phyloP scores from a whole-genome alignment of 2,888 invertebrate genomes.

The Chironomus riparius region DNA sequence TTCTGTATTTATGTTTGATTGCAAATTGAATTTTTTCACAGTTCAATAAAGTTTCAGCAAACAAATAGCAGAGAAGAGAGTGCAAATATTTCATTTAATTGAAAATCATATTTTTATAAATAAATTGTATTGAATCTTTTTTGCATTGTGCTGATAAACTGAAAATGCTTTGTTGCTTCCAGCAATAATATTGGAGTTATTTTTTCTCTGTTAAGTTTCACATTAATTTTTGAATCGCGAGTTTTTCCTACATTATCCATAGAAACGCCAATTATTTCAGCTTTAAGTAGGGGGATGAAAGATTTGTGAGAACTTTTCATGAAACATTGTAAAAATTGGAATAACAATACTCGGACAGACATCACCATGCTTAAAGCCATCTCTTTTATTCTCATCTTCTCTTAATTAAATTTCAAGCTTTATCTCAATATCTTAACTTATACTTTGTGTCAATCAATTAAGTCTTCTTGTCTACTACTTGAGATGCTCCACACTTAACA shows the following conservation, averaged over 20 bases:
- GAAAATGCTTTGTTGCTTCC: background rate
- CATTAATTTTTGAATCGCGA: too few species aligned
- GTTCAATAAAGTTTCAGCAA: conserved; percentile 23
- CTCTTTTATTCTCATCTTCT: too few species aligned
- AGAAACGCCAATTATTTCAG: too few species aligned
- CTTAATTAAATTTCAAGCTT: too few species aligned
- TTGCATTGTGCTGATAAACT: background rate
- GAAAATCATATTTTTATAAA: conserved; percentile 16
- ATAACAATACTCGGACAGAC: too few species aligned
- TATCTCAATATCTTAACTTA: too few species aligned
- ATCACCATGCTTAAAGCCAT: too few species aligned
- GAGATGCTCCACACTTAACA: background rate
- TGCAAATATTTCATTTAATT: conserved; percentile 22
- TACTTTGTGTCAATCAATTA: background rate
- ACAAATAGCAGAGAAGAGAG: background rate
- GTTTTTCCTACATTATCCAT: too few species aligned
- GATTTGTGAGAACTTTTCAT: too few species aligned
- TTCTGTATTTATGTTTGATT: conserved; percentile 17
- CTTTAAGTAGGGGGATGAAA: too few species aligned
- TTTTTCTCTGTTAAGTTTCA: too few species aligned
- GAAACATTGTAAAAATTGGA: too few species aligned
- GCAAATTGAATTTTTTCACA: conserved; percentile 25
- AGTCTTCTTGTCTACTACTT: background rate
- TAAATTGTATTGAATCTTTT: background rate
- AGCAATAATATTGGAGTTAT: background rate